Base-by-base conservation (phyloP, 2,888 invertebrate genomes). In the Eupithecia inturbata region DNA sequence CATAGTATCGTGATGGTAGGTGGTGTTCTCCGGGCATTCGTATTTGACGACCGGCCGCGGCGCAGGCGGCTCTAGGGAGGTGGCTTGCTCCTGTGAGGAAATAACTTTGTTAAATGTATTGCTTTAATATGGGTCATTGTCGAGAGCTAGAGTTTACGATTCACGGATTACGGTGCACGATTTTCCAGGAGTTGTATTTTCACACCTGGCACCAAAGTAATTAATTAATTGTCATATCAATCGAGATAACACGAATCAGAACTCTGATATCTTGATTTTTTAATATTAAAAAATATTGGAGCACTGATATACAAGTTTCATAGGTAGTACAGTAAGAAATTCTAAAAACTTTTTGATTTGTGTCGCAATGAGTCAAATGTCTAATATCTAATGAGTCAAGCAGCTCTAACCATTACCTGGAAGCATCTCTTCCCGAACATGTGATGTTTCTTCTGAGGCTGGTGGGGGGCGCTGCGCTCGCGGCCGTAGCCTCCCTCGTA, bases 361-460 rank as follows among this genome's bases (percentile, higher is more conserved):
- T 9, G 36, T 36, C 36, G 36, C 9, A 39, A 14, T 39, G 39
- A 39, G 39, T 39, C 39, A 39, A 39, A 12, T 39, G 39, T 4
- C 39, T 14, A 4, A 14, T 14, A 39, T 39, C 14, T 3, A 39
- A 39, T 22, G n/a, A 22, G 60, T 28, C 19, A 6, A 28, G 6
- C 1, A 28, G 16, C 28, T 60, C 16, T 31, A 12, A 10, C 16
- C 16, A 28, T 49, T 84, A 95, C 98, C 91, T 97, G 97, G 84
- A 97, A 96, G 91, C 97, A 97, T 81, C 98, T 92, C 89, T 98
- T 98, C 10, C 98, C 98, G 87, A 97, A 98, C 97, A 98, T 97
- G 84, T 98, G 98, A 87, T 98, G 98, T 89, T 98, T 98, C 93
- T 98, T 98, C 90, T 98, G 98, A 0, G 94, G 88, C 19, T 89